Percentiles rank a stretch among this genome's conserved stretches.
These are phyloP conservation scores for Aphis craccivora DNA, from an alignment of 1,140 invertebrate genomes.

Conservation along the genomic window DNA sequence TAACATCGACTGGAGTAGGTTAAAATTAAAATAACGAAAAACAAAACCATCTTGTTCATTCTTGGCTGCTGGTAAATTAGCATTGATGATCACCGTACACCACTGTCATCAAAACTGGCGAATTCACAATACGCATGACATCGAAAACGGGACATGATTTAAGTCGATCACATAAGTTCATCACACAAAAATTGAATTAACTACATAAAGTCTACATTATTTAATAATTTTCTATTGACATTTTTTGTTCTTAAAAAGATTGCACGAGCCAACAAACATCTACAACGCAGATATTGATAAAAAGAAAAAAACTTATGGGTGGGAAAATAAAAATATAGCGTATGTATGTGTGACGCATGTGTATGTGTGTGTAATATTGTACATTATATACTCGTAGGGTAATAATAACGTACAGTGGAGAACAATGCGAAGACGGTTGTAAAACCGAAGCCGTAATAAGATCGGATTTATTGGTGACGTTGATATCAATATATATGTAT, in stretches of 20 bases:
- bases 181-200: not conserved
- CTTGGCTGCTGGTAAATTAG: not conserved
- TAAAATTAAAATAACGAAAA: constrained; percentile 1
- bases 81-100: not conserved
- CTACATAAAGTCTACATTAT: not conserved
- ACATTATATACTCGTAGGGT: not conserved
- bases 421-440: constrained; percentile 49
- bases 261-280: not conserved
- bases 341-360: too few relatives aligned
- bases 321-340: not conserved
- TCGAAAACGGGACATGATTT: not conserved
- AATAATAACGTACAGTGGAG: not conserved
- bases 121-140: not conserved
- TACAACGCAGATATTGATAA: not conserved
- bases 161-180: not conserved
- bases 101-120: not conserved
- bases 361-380: not conserved
- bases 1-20: not conserved
- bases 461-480: constrained; percentile 57
- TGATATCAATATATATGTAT: constrained; percentile 38
- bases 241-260: not conserved
- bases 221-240: not conserved
- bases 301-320: not conserved
- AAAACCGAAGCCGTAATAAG: constrained; percentile 39
- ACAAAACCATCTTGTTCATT: not conserved